These are phyloP conservation scores for Chrysomallon squamiferum DNA, from an alignment of 1,140 invertebrate genomes.

Conservation along the genomic window DNA sequence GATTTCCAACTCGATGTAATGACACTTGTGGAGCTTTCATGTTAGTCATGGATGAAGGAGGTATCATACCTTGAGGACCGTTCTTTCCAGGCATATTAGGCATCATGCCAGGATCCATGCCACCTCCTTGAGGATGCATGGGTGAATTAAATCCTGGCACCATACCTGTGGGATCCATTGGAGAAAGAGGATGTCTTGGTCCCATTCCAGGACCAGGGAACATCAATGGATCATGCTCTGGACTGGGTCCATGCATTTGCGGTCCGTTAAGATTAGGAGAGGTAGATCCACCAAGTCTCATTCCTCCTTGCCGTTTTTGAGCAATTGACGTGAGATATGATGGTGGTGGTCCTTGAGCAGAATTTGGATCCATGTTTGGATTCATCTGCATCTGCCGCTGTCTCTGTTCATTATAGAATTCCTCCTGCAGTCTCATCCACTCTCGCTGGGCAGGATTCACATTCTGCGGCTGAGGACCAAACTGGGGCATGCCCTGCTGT, in stretches of 20 bases:
- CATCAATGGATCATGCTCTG: conserved; percentile 10
- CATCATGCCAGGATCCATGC: conserved; percentile 21
- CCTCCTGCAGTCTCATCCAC: conserved; percentile 85
- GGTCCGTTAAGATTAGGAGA: conserved; percentile 52
- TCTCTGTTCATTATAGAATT: conserved; percentile 60
- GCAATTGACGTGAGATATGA: conserved; percentile 56
- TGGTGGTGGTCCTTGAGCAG: conserved; percentile 41
- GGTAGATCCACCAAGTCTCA: conserved; percentile 46
- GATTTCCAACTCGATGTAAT: conserved; percentile 57
- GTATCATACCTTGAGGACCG: conserved; percentile 31
- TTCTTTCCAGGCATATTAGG: conserved; percentile 34
- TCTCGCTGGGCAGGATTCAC: conserved; percentile 60
- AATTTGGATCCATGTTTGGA: conserved; percentile 19
- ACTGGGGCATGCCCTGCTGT: conserved; percentile 36
- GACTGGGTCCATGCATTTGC: conserved; percentile 16
- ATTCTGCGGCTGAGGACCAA: conserved; percentile 29
- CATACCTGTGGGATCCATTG: conserved; percentile 23
- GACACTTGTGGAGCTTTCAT: conserved; percentile 27
- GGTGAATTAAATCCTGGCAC: conserved; percentile 1
- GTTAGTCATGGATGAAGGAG: conserved; percentile 12
- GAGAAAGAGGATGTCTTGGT: conserved; percentile 21
- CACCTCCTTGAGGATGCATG: conserved; percentile 31
- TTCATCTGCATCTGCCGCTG: conserved; percentile 54
- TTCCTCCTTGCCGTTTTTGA: conserved; percentile 37
- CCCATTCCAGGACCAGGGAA: conserved; percentile 41